Conservation (phyloP, 2,797 vertebrate species). For the Clarias fuscus region DNA sequence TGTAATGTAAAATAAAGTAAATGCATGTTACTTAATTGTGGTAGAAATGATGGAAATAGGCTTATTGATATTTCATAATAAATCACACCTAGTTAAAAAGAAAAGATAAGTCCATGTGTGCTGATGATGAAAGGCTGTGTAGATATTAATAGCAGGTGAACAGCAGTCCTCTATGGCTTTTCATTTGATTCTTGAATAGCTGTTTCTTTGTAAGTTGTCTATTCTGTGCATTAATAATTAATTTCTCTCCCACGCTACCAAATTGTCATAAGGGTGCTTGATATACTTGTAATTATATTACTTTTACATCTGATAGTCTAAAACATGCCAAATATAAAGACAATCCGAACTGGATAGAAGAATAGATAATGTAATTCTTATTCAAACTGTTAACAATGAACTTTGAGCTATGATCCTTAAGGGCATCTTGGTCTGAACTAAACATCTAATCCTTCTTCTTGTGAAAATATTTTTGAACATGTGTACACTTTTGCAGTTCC, state of each 20-base stretch:
- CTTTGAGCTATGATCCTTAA: not conserved
- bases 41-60: not conserved
- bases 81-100: not conserved
- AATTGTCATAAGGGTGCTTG: too few relatives aligned
- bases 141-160: not conserved
- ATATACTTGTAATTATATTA: not conserved
- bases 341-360: not conserved
- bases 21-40: not conserved
- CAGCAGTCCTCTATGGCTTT: not conserved
- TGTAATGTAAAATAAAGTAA: not conserved
- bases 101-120: not conserved
- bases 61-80: not conserved
- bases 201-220: not conserved
- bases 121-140: not conserved
- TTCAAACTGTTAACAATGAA: not conserved
- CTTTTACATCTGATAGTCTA: not conserved
- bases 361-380: not conserved
- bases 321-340: not conserved
- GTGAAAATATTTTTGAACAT: too few relatives aligned
- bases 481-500: not conserved
- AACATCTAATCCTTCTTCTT: not conserved
- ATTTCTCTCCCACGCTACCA: not conserved
- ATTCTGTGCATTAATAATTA: not conserved
- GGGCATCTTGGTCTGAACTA: not conserved
- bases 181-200: not conserved